phyloP scores from a whole-genome alignment of 1,140 invertebrate genomes.

The Patella vulgata region DNA sequence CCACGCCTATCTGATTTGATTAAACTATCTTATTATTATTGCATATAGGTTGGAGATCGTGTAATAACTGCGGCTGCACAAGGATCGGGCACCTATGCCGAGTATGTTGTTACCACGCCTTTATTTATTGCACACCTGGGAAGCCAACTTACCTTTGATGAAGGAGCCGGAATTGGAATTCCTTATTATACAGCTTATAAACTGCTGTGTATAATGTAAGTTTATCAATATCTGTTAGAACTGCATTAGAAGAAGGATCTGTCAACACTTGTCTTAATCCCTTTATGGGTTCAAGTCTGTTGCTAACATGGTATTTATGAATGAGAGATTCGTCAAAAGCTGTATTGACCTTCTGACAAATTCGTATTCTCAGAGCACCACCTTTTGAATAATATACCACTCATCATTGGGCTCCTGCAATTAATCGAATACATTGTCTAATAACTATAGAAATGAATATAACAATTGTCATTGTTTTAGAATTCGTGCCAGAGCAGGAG shows the following conservation, averaged over 20 bases:
- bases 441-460: background rate
- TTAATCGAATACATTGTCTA: too few species aligned
- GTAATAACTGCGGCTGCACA: constrained; percentile 65
- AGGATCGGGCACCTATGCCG: constrained; percentile 69
- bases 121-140: constrained; percentile 52
- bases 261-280: too few species aligned
- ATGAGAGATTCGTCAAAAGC: too few species aligned
- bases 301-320: too few species aligned
- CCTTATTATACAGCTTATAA: constrained; percentile 74
- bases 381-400: too few species aligned
- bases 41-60: constrained; percentile 69
- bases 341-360: too few species aligned
- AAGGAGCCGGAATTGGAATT: constrained; percentile 72
- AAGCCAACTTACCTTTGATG: constrained; percentile 65
- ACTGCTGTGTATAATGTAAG: constrained; percentile 68
- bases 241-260: too few species aligned
- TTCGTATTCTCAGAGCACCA: too few species aligned
- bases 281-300: too few species aligned
- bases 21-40: constrained; percentile 12
- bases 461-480: constrained; percentile 44
- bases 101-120: constrained; percentile 65
- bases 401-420: too few species aligned
- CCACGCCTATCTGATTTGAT: constrained; percentile 9
- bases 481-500: constrained; percentile 65
- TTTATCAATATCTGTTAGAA: too few species aligned